A percentile compares a stretch with the other conserved stretches of the same genome.
Conservation (phyloP, 2,113 vertebrate species). For the Misgurnus anguillicaudatus region DNA sequence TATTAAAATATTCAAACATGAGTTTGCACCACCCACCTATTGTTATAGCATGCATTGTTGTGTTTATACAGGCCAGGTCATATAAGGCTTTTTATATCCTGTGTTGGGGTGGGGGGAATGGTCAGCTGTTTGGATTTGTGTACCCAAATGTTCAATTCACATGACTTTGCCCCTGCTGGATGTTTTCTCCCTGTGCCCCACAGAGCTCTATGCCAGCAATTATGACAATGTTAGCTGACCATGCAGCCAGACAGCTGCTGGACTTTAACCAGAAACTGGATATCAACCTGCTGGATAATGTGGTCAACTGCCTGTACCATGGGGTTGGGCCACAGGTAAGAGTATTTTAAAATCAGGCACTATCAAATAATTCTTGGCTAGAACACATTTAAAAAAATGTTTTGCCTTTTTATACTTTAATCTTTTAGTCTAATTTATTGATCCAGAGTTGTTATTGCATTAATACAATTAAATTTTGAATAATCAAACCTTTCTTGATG, state of each 20-base stretch:
- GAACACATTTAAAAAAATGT: too few relatives aligned
- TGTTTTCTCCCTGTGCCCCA: conserved; percentile 69
- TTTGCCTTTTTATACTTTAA: too few relatives aligned
- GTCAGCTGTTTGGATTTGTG: conserved; percentile 65
- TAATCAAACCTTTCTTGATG: not conserved
- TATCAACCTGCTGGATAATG: conserved; percentile 99
- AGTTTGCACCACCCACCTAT: not conserved
- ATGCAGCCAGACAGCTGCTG: conserved; percentile 99
- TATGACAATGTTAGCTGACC: conserved; percentile 99
- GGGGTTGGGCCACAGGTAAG: conserved; percentile 97
- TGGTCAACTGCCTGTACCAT: conserved; percentile 99
- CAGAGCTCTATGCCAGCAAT: conserved; percentile 99
- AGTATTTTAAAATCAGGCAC: not conserved
- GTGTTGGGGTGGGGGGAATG: conserved; percentile 46
- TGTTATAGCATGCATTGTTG: not conserved
- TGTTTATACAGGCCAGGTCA: not conserved
- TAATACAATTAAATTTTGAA: too few relatives aligned
- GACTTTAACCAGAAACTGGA: conserved; percentile 99
- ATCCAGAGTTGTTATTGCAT: too few relatives aligned
- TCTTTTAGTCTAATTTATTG: too few relatives aligned
- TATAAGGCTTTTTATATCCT: conserved; percentile 44
- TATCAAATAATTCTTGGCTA: not conserved
- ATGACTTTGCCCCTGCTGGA: conserved; percentile 65
- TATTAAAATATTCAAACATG: not conserved
- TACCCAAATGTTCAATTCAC: conserved; percentile 64